A percentile compares a stretch with the other conserved stretches of the same genome.
These are phyloP conservation scores for Tachina lurida DNA, from an alignment of 2,888 invertebrate genomes.

Conservation along the genomic window DNA sequence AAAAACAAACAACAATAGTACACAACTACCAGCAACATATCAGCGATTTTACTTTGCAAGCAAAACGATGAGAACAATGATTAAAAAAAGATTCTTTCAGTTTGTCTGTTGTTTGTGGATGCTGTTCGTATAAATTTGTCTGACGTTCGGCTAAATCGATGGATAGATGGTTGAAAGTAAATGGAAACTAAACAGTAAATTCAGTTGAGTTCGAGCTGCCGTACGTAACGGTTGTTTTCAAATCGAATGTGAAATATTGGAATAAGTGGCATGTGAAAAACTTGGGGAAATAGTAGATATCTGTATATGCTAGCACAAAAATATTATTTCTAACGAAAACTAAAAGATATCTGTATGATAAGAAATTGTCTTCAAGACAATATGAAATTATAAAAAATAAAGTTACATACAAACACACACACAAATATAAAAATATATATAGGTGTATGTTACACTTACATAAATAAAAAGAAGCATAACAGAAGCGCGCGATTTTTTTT, in stretches of 20 bases:
- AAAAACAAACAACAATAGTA: conserved; percentile 16
- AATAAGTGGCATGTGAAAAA: conserved; percentile 37
- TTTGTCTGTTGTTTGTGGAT: conserved; percentile 63
- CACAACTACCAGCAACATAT: conserved; percentile 52
- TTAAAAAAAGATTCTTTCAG: conserved; percentile 51
- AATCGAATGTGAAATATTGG: conserved; percentile 27
- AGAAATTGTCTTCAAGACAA: conserved; percentile 34
- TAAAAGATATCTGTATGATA: conserved; percentile 38
- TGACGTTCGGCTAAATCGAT: conserved; percentile 55
- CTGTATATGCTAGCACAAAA: not conserved
- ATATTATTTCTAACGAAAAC: conserved; percentile 11
- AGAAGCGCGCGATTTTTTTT: conserved; percentile 60
- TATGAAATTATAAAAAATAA: conserved; percentile 35
- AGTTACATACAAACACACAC: conserved; percentile 3
- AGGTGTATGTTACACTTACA: not conserved
- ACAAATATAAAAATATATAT: conserved; percentile 2
- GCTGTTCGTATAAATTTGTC: conserved; percentile 63
- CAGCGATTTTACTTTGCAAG: conserved; percentile 39
- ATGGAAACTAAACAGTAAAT: conserved; percentile 66
- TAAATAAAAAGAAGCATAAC: conserved; percentile 26
- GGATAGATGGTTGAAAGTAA: conserved; percentile 62
- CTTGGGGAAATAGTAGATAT: not conserved
- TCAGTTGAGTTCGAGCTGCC: conserved; percentile 78
- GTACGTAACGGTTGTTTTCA: conserved; percentile 74
- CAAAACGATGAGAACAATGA: conserved; percentile 33